phyloP scores from a whole-genome alignment of 2,797 vertebrate species.

The Lacerta agilis region DNA sequence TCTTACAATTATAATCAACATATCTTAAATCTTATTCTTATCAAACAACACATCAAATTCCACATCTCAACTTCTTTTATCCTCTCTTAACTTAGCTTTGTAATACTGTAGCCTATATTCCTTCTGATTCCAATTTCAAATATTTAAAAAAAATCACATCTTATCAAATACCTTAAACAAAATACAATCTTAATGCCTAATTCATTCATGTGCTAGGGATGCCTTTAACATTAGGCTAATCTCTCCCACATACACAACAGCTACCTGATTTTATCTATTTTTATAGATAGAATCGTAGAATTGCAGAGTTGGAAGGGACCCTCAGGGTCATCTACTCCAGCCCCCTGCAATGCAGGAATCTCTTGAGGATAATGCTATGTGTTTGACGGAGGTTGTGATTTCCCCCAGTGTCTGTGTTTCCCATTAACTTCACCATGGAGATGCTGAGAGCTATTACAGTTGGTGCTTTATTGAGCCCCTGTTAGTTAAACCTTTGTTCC shows the following conservation, averaged over 20 bases:
- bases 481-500: conserved; percentile 18
- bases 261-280: background rate
- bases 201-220: background rate
- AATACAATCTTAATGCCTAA: background rate
- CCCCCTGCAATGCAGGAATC: too few relatives aligned
- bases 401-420: conserved; percentile 39
- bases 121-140: too few relatives aligned
- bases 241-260: background rate
- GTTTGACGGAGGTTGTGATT: conserved; percentile 1
- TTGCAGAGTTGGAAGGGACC: too few relatives aligned
- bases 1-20: too few relatives aligned
- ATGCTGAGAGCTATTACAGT: conserved; percentile 1
- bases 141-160: too few relatives aligned
- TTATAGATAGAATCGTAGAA: background rate
- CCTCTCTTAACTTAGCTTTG: too few relatives aligned
- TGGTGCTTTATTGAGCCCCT: conserved; percentile 19
- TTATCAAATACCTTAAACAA: too few relatives aligned
- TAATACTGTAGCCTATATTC: too few relatives aligned
- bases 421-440: conserved; percentile 42
- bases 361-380: background rate
- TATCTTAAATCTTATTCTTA: too few relatives aligned
- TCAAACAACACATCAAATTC: too few relatives aligned
- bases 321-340: too few relatives aligned
- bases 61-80: too few relatives aligned
- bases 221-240: background rate